Evolutionary conservation across 2,888 invertebrate species (phyloP), one percentile per base, ranked within the genome.

Genomic region (Cantharis flavilabris): DNA sequence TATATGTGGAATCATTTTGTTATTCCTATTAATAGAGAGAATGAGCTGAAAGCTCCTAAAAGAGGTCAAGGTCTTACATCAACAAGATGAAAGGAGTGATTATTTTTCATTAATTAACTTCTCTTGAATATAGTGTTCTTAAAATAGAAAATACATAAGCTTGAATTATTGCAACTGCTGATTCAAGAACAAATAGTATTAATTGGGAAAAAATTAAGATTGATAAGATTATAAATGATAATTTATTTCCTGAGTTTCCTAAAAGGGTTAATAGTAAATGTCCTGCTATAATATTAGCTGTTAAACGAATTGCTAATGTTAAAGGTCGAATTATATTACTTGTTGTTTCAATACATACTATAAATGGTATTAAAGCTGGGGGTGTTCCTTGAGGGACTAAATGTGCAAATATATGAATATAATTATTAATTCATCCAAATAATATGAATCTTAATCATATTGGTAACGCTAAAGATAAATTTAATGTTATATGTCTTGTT

Each of bases 251-350:
- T 3, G 88, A 89, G 80, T 89, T 89, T 77, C 91, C 90, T 84
- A 93, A 84, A 82, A 94, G 82, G 1, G 92, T 92, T 90, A 94
- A 87, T 85, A 94, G 82, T 87, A 94, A 85, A 86, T 94, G 93
- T 0, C 93, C 94, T 1, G 94, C 93, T 90, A 94, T 93, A 92
- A 94, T 94, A 90, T 94, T 94, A n/a, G 94, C 94, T 5, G 92
- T 91, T 89, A 94, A 85, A 80, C 94, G 94, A 76, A 94, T 91
- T 0, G 92, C 91, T 89, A 94, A 87, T 3, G 94, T 94, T 86
- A 91, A 89, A 0, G 93, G 93, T 11, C 93, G 93, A 87, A 94
- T 94, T 81, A 93, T 83, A 89, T 93, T 94, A 83, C 93, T 94
- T 88, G 93, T 92, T 62, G 92, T 91, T 92, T 94, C 94, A 91